phyloP scores from a whole-genome alignment of 2,113 vertebrate genomes.

The Zapus hudsonius region DNA sequence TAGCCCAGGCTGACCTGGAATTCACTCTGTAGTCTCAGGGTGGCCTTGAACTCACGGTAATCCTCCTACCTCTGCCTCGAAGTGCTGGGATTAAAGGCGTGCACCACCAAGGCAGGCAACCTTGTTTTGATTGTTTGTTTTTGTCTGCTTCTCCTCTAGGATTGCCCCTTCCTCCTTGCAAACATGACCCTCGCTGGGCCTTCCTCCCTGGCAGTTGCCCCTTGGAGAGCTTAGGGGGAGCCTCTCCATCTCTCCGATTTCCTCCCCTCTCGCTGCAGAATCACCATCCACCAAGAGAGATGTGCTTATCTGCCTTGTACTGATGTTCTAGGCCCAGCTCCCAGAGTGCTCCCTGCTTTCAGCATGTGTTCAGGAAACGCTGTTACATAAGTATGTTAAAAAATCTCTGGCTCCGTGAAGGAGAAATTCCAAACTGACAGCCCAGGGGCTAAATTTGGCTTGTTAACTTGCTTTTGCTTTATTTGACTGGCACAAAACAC shows the following conservation, averaged over 20 bases:
- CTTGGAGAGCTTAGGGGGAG: background rate
- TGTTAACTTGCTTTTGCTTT: constrained; percentile 1
- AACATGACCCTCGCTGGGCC: background rate
- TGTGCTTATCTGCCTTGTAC: background rate
- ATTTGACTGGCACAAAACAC: background rate
- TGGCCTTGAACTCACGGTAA: too few species aligned
- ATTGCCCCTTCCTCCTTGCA: background rate
- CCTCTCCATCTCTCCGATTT: background rate
- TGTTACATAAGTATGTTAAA: constrained; percentile 17
- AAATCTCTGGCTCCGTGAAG: background rate
- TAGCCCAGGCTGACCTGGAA: too few species aligned
- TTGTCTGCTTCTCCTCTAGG: background rate
- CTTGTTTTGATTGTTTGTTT: background rate
- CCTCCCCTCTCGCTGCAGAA: background rate
- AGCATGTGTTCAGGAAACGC: background rate
- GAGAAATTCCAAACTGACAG: background rate
- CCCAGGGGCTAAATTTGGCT: constrained; percentile 6
- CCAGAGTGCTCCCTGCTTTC: background rate
- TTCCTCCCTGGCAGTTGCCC: background rate
- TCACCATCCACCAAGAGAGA: background rate
- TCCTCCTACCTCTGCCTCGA: too few species aligned
- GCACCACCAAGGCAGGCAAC: background rate
- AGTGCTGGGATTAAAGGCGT: too few species aligned
- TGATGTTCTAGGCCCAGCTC: background rate
- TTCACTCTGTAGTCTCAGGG: too few species aligned